Conservation (phyloP, 2,797 vertebrate species). For the Megaceryle alcyon region DNA sequence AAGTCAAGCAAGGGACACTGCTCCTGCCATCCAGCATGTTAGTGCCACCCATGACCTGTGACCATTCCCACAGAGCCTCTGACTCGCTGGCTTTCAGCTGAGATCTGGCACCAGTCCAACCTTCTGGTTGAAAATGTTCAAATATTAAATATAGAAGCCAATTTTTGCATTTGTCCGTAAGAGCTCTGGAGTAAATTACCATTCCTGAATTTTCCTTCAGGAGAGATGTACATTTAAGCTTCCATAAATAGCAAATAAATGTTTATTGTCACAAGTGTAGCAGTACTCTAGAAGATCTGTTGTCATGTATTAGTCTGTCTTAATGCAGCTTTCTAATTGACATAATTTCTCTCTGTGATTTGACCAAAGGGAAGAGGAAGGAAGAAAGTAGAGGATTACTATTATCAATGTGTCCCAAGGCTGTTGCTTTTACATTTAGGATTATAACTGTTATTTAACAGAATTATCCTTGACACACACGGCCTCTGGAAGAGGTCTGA, state of each 20-base stretch:
- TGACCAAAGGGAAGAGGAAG: neutral
- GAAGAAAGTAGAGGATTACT: neutral
- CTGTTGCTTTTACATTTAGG: conserved; percentile 43
- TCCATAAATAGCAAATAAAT: neutral
- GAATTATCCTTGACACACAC: conserved; percentile 50
- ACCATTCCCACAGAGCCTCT: neutral
- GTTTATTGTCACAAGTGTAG: neutral
- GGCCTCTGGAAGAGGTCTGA: conserved; percentile 45
- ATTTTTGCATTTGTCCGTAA: neutral
- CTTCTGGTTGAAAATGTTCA: neutral
- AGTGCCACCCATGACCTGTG: neutral
- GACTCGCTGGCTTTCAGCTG: neutral
- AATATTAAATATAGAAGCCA: neutral
- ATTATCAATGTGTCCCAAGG: conserved; percentile 14
- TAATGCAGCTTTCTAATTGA: conserved; percentile 27
- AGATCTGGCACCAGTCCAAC: neutral
- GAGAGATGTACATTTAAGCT: neutral
- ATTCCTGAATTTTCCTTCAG: neutral
- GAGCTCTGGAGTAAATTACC: neutral
- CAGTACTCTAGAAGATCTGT: neutral
- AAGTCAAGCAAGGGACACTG: neutral
- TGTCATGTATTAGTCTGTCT: neutral
- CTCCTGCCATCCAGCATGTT: rapidly evolving
- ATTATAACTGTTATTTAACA: conserved; percentile 44
- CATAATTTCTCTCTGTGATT: neutral